A percentile compares a stretch with the other conserved stretches of the same genome.
These are phyloP conservation scores for Nowickia ferox DNA, from an alignment of 2,888 invertebrate genomes.

Conservation along the genomic window DNA sequence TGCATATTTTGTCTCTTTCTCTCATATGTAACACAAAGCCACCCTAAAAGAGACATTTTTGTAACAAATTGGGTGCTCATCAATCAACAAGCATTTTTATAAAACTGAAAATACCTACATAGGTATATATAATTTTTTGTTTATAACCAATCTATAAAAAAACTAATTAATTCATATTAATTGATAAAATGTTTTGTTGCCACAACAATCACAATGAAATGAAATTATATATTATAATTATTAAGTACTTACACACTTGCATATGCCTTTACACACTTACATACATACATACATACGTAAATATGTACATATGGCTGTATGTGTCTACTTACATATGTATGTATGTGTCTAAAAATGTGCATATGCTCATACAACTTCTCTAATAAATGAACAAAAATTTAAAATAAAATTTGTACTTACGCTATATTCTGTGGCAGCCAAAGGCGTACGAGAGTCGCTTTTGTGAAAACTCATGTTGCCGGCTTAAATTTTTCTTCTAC, in stretches of 20 bases:
- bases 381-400: not conserved
- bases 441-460: conserved; percentile 82
- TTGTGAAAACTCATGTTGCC: conserved; percentile 82
- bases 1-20: conserved; percentile 3
- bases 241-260: too few species aligned
- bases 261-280: not conserved
- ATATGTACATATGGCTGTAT: not conserved
- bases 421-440: conserved; percentile 81
- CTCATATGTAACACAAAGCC: not conserved
- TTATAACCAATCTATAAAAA: conserved; percentile 21
- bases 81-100: not conserved
- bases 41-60: conserved; percentile 28
- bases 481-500: conserved; percentile 5
- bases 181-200: conserved; percentile 39
- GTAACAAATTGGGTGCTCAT: not conserved
- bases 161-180: conserved; percentile 34
- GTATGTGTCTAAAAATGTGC: not conserved
- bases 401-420: conserved; percentile 77
- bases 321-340: not conserved
- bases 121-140: not conserved
- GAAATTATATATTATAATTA: conserved; percentile 1
- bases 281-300: not conserved
- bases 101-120: conserved; percentile 2
- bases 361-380: not conserved
- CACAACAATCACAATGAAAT: conserved; percentile 37